phyloP scores from a whole-genome alignment of 2,888 invertebrate genomes.

The Agonopterix alstromeriana region DNA sequence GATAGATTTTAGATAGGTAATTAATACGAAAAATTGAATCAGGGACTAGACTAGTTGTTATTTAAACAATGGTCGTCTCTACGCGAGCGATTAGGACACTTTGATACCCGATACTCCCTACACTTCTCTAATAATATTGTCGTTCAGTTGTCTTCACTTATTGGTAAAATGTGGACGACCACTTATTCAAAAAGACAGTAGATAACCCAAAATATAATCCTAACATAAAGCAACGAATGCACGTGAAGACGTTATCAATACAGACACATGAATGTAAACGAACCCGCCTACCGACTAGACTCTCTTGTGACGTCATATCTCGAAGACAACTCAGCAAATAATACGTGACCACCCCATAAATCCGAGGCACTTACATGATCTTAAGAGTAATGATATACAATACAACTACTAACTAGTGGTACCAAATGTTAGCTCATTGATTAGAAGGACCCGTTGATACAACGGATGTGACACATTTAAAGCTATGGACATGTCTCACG shows the following conservation, averaged over 20 bases:
- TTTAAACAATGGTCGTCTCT: no score
- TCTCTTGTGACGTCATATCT: slow-evolving; percentile 9
- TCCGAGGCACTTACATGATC: slow-evolving; percentile 74
- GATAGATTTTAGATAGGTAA: not conserved
- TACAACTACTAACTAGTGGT: slow-evolving; percentile 69
- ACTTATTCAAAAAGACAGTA: no score
- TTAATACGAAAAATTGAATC: not conserved
- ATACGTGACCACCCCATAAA: slow-evolving; percentile 62
- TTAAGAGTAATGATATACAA: slow-evolving; percentile 74
- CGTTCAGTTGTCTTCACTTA: no score
- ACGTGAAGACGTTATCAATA: not conserved
- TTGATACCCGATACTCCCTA: no score
- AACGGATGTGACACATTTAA: slow-evolving; percentile 72
- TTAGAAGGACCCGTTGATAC: slow-evolving; percentile 69
- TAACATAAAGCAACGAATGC: no score
- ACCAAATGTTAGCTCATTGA: slow-evolving; percentile 62
- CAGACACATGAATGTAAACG: no score
- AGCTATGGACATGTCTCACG: slow-evolving; percentile 75
- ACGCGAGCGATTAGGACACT: no score
- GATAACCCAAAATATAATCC: no score
- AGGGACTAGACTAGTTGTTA: no score
- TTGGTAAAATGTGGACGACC: no score
- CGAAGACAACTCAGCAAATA: slow-evolving; percentile 38
- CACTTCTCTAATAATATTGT: no score
- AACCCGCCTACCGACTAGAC: not conserved